These are phyloP conservation scores for Brachyopa scutellaris DNA, from an alignment of 2,888 invertebrate species.

Conservation along the genomic window DNA sequence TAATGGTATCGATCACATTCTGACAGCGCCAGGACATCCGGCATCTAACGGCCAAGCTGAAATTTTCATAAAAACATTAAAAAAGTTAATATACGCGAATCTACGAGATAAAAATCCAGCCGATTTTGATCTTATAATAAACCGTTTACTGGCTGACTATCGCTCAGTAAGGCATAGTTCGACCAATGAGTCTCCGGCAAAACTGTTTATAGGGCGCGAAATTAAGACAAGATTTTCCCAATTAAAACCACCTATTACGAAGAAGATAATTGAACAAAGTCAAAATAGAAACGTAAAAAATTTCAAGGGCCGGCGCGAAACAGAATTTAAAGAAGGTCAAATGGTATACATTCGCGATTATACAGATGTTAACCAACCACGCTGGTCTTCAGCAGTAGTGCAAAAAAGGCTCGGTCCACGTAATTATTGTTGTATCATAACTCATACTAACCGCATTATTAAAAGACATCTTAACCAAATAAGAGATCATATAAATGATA, in stretches of 20 bases:
- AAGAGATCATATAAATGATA: too few species aligned
- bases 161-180: slow-evolving; percentile 2
- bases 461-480: slow-evolving; percentile 56
- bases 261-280: not conserved
- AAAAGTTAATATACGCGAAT: slow-evolving; percentile 16
- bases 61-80: slow-evolving; percentile 7
- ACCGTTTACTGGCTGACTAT: slow-evolving; percentile 8
- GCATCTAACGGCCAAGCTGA: slow-evolving; percentile 14
- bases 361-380: slow-evolving; percentile 44
- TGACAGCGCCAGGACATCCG: slow-evolving; percentile 3
- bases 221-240: slow-evolving; percentile 9
- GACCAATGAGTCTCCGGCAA: slow-evolving; percentile 6
- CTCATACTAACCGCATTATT: slow-evolving; percentile 38
- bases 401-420: slow-evolving; percentile 39
- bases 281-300: slow-evolving; percentile 5
- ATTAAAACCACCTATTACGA: slow-evolving; percentile 7
- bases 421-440: slow-evolving; percentile 27
- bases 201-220: slow-evolving; percentile 2
- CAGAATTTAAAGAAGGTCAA: slow-evolving; percentile 40
- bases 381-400: slow-evolving; percentile 38
- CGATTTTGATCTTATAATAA: not conserved
- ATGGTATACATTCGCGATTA: slow-evolving; percentile 53
- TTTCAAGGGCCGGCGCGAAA: slow-evolving; percentile 8
- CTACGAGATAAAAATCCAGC: not conserved
- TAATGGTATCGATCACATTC: slow-evolving; percentile 1